Evolutionary conservation across 2,888 invertebrate species (phyloP).

Genomic region (Drosophila colorata): DNA sequence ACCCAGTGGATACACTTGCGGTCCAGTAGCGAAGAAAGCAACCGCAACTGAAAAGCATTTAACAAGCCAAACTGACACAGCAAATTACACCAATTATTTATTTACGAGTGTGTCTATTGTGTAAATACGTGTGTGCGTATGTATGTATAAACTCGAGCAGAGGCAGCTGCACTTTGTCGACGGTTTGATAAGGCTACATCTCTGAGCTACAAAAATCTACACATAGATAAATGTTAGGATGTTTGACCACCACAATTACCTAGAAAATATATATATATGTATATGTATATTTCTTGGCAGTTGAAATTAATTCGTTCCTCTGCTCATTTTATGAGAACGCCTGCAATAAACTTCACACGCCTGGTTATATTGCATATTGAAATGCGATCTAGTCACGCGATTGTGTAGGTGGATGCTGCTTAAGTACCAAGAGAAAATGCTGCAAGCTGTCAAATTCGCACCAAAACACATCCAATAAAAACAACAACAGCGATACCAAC

Average conservation of each 20-base stretch:
- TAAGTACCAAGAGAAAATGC: not conserved
- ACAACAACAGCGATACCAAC: conserved; percentile 5
- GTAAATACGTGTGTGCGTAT: not conserved
- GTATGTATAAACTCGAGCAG: conserved; percentile 4
- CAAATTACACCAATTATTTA: conserved; percentile 68
- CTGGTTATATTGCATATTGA: conserved; percentile 28
- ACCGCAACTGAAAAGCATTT: conserved; percentile 45
- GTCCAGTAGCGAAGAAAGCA: conserved; percentile 37
- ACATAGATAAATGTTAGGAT: conserved; percentile 19
- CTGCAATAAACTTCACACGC: conserved; percentile 40
- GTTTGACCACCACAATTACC: conserved; percentile 37
- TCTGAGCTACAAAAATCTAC: conserved; percentile 25
- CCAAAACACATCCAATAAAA: conserved; percentile 4
- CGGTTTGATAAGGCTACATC: conserved; percentile 69
- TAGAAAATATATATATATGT: too few species aligned
- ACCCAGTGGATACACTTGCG: conserved; percentile 45
- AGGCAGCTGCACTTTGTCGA: conserved; percentile 68
- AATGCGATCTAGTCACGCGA: conserved; percentile 63
- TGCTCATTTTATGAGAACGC: conserved; percentile 45
- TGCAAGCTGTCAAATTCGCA: conserved; percentile 53
- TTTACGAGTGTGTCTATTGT: conserved; percentile 14
- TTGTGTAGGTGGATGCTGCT: conserved; percentile 22
- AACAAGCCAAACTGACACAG: conserved; percentile 59
- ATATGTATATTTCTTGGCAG: conserved; percentile 18
- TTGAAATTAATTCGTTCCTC: conserved; percentile 49